Evolutionary conservation across 2,797 vertebrate species (phyloP).

Genomic region (Moxostoma hubbsi): DNA sequence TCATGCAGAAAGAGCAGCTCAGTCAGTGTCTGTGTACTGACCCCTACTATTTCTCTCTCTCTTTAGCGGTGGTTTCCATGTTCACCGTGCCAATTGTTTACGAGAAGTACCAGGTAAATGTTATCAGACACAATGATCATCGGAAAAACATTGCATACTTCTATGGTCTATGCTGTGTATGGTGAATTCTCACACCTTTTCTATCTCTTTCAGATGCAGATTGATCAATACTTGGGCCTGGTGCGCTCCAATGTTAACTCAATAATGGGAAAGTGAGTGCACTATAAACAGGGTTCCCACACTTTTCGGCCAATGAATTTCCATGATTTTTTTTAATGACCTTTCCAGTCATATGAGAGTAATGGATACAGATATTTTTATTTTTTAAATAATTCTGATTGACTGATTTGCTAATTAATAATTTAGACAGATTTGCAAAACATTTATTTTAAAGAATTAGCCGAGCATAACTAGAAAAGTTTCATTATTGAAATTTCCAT

Average conservation of each 20-base stretch:
- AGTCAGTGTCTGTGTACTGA: neutral
- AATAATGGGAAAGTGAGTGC: conserved; percentile 96
- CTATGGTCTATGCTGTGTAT: neutral
- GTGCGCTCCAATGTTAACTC: conserved; percentile 96
- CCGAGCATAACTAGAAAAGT: too few species aligned
- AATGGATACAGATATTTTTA: too few species aligned
- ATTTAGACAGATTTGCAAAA: too few species aligned
- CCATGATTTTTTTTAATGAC: too few species aligned
- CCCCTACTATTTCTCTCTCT: conserved; percentile 44
- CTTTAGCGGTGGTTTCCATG: conserved; percentile 93
- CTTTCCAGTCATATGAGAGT: too few species aligned
- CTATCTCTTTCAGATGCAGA: conserved; percentile 86
- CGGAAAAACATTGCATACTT: too few species aligned
- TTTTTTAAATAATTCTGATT: too few species aligned
- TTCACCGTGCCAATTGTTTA: conserved; percentile 98
- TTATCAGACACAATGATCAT: neutral
- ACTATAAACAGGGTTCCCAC: too few species aligned
- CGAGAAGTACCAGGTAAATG: conserved; percentile 95
- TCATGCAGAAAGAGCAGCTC: neutral
- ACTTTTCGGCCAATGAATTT: too few species aligned
- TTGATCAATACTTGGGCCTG: conserved; percentile 97
- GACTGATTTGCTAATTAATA: too few species aligned
- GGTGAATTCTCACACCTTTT: neutral
- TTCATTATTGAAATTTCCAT: too few species aligned
- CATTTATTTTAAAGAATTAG: too few species aligned